These are phyloP conservation scores for Drosophila parvula DNA, from an alignment of 1,140 invertebrate species.

Conservation along the genomic window DNA sequence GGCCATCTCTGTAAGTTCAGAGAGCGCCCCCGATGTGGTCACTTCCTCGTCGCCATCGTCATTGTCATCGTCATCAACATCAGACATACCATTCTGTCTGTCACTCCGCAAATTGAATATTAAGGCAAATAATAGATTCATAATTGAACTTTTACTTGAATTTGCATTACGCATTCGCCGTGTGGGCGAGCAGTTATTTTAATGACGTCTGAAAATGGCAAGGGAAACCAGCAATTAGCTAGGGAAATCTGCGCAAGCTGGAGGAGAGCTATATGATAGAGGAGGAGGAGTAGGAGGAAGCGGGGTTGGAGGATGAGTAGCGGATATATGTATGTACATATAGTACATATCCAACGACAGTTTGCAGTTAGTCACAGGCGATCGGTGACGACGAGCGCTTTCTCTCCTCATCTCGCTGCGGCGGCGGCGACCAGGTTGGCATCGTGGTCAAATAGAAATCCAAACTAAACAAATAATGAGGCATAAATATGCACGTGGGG, in stretches of 20 bases:
- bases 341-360: conserved; percentile 13
- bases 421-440: conserved; percentile 21
- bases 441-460: conserved; percentile 72
- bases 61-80: conserved; percentile 2
- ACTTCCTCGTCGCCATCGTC: conserved; percentile 23
- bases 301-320: background rate
- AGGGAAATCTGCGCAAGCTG: conserved; percentile 17
- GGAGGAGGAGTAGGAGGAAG: background rate
- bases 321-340: conserved; percentile 15
- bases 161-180: conserved; percentile 62
- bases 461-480: conserved; percentile 80
- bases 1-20: conserved; percentile 34
- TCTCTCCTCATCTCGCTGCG: conserved; percentile 68
- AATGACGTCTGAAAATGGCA: conserved; percentile 58
- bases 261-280: conserved; percentile 18
- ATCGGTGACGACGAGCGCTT: conserved; percentile 52
- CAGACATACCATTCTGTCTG: background rate
- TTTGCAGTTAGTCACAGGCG: conserved; percentile 64
- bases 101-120: background rate
- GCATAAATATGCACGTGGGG: conserved; percentile 75
- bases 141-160: conserved; percentile 66
- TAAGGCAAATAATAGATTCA: conserved; percentile 5
- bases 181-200: conserved; percentile 72
- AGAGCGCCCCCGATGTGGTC: conserved; percentile 22
- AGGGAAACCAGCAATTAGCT: conserved; percentile 56